Conservation (phyloP, 2,797 vertebrate species). For the Alexandromys oeconomus region DNA sequence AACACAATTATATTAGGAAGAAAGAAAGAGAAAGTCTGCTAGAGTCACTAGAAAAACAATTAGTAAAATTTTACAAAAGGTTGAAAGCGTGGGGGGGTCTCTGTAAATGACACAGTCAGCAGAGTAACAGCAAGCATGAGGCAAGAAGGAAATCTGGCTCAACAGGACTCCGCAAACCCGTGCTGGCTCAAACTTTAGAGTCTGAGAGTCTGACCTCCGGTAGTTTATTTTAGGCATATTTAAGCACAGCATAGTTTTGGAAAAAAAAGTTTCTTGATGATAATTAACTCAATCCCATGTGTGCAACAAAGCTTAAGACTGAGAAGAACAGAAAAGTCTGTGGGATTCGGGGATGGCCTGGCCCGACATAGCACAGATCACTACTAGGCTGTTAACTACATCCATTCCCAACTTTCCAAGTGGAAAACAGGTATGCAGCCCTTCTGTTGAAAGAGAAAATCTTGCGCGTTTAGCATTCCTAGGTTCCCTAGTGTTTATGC, state of each 20-base stretch:
- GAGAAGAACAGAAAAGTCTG: neutral
- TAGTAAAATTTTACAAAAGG: constrained; percentile 26
- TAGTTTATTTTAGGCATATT: neutral
- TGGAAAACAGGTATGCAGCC: neutral
- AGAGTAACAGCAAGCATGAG: neutral
- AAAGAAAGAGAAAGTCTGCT: neutral
- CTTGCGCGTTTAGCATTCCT: neutral
- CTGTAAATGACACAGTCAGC: neutral
- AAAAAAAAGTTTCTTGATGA: neutral
- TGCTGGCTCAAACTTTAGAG: neutral
- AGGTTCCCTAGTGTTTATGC: neutral
- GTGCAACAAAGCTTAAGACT: neutral
- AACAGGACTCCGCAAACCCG: neutral
- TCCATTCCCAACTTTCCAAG: neutral
- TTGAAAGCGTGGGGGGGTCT: neutral
- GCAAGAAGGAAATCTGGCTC: neutral
- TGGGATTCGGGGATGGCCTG: neutral
- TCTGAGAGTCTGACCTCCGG: neutral
- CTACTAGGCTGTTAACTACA: neutral
- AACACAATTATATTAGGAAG: neutral
- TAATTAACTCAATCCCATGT: neutral
- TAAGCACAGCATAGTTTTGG: neutral
- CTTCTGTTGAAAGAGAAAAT: neutral
- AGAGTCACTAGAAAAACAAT: neutral
- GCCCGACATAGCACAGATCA: too few species aligned